Percentiles rank a stretch among this genome's conserved stretches.
Evolutionary conservation across 1,140 invertebrate genomes (phyloP).

Genomic region (Macrobrachium rosenbergii): DNA sequence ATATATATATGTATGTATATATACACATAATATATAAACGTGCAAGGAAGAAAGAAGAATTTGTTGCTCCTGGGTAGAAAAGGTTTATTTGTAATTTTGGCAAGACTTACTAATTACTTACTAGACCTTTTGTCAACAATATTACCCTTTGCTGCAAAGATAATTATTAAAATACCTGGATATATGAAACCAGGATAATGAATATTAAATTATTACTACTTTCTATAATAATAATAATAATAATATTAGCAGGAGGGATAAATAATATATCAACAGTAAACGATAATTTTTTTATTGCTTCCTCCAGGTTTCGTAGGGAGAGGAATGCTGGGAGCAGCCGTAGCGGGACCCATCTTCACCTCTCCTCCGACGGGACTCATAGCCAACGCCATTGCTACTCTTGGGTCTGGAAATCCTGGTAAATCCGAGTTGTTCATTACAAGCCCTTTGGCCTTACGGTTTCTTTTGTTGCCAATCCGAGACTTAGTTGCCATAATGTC

Average conservation of each 20-base stretch:
- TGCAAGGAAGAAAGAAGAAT: too few species aligned
- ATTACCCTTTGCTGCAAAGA: too few species aligned
- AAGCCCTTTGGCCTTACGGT: background rate
- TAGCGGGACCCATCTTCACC: conserved; percentile 84
- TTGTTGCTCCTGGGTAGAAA: too few species aligned
- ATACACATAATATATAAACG: too few species aligned
- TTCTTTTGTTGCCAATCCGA: background rate
- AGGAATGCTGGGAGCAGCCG: conserved; percentile 82
- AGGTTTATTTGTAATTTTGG: too few species aligned
- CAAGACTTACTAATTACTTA: too few species aligned
- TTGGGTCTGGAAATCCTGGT: conserved; percentile 73
- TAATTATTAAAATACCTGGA: too few species aligned
- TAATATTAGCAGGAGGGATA: background rate
- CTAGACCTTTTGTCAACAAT: too few species aligned
- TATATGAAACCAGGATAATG: too few species aligned
- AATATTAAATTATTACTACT: too few species aligned
- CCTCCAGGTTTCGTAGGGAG: conserved; percentile 81
- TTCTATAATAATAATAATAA: background rate
- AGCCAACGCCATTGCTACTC: conserved; percentile 77
- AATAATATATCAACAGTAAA: background rate
- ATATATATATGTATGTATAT: too few species aligned
- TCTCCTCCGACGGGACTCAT: conserved; percentile 82
- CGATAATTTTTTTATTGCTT: background rate
- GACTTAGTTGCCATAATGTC: background rate
- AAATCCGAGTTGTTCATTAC: conserved; percentile 1